Conservation (phyloP, 64 coral and sea anemone species). For the Porites lutea region DNA sequence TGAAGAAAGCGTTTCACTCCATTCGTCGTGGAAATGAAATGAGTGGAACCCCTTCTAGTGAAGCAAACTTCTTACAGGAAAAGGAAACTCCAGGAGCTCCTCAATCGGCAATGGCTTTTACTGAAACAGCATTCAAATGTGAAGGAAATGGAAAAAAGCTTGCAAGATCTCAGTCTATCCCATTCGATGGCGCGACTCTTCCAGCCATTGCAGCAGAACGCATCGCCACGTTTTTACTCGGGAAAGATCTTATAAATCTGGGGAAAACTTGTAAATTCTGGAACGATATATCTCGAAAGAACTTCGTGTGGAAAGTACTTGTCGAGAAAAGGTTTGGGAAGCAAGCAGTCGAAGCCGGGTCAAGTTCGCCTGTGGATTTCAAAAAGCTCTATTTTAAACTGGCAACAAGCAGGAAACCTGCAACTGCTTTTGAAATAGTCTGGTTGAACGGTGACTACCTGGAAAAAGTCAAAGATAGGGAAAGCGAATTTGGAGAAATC, state of each 20-base stretch:
- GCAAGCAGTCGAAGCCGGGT: neutral
- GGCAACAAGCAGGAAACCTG: constrained; percentile 57
- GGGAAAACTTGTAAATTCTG: constrained; percentile 84
- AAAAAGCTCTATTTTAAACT: constrained; percentile 75
- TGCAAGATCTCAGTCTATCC: no score
- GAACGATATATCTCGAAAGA: constrained; percentile 62
- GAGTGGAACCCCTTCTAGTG: neutral
- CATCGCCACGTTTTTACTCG: constrained; percentile 72
- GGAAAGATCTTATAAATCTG: constrained; percentile 79
- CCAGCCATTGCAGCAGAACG: constrained; percentile 66
- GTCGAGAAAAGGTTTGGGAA: constrained; percentile 63
- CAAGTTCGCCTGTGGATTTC: constrained; percentile 11
- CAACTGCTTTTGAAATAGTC: constrained; percentile 43
- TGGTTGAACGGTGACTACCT: no score
- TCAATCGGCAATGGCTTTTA: no score
- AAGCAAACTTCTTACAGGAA: neutral
- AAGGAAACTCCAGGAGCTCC: no score
- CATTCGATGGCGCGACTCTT: constrained; percentile 21
- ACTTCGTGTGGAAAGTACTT: constrained; percentile 68
- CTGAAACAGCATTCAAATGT: no score
- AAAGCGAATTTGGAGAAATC: no score
- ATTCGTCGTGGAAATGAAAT: neutral
- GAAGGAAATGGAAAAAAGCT: no score
- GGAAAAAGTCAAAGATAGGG: no score
- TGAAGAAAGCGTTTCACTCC: neutral